A percentile compares a stretch with the other conserved stretches of the same genome.
phyloP scores from a whole-genome alignment of 1,140 invertebrate species.

The Drosophila varians region DNA sequence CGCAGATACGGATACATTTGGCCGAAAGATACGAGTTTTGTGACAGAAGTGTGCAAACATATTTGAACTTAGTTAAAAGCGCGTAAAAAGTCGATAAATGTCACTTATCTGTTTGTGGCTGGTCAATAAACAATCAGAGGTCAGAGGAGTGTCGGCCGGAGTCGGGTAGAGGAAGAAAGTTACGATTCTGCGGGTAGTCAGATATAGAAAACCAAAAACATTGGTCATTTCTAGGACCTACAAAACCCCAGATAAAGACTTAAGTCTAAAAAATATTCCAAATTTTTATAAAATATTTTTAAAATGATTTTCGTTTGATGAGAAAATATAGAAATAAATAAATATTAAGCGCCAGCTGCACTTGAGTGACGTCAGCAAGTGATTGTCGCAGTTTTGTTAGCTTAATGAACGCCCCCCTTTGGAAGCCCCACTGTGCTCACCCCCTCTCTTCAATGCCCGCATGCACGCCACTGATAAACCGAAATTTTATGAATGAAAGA shows the following conservation, averaged over 20 bases:
- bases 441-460: slow-evolving; percentile 9
- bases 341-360: slow-evolving; percentile 71
- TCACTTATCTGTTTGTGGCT: slow-evolving; percentile 74
- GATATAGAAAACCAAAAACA: no score
- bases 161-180: no score
- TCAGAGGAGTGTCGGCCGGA: background rate
- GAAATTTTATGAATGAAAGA: slow-evolving; percentile 73
- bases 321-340: slow-evolving; percentile 17
- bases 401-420: slow-evolving; percentile 37
- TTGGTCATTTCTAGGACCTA: no score
- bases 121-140: slow-evolving; percentile 39
- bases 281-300: background rate
- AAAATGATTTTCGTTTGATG: no score
- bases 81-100: slow-evolving; percentile 81
- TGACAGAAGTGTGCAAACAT: slow-evolving; percentile 67
- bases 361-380: slow-evolving; percentile 57
- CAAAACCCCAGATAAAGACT: no score
- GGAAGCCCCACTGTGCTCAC: slow-evolving; percentile 10
- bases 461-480: slow-evolving; percentile 48
- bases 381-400: slow-evolving; percentile 10
- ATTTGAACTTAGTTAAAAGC: slow-evolving; percentile 79
- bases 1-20: slow-evolving; percentile 44
- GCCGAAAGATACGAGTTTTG: slow-evolving; percentile 22
- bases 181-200: background rate
- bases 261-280: background rate